Evolutionary conservation across 2,113 vertebrate genomes (phyloP).

Genomic region (Procavia capensis): DNA sequence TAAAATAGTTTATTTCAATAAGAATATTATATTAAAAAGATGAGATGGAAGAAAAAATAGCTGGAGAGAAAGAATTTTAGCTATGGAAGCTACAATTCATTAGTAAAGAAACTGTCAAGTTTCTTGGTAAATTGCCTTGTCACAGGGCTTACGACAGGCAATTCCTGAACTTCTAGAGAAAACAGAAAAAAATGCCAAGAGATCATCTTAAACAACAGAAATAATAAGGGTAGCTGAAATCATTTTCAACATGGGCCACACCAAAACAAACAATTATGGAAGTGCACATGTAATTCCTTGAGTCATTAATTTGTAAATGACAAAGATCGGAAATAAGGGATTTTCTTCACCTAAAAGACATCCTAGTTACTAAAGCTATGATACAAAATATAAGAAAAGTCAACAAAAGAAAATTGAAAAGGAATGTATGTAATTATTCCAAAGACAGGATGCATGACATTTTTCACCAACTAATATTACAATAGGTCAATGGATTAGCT

Average conservation of each 20-base stretch:
- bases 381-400: slow-evolving; percentile 77
- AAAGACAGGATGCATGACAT: slow-evolving; percentile 73
- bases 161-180: slow-evolving; percentile 52
- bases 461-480: slow-evolving; percentile 67
- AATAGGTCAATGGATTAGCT: slow-evolving; percentile 76
- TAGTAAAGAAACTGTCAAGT: slow-evolving; percentile 62
- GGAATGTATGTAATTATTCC: slow-evolving; percentile 71
- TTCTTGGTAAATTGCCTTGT: slow-evolving; percentile 65
- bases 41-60: background rate
- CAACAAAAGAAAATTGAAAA: slow-evolving; percentile 78
- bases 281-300: slow-evolving; percentile 54
- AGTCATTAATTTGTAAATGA: slow-evolving; percentile 74
- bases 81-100: background rate
- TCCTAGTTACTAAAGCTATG: slow-evolving; percentile 66
- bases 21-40: slow-evolving; percentile 24
- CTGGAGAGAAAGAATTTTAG: slow-evolving; percentile 38
- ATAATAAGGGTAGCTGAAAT: slow-evolving; percentile 54
- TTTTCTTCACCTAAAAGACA: slow-evolving; percentile 74
- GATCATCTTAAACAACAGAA: slow-evolving; percentile 55
- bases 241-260: slow-evolving; percentile 42
- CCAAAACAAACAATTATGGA: slow-evolving; percentile 71
- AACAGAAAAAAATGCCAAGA: slow-evolving; percentile 62
- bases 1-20: slow-evolving; percentile 56
- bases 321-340: slow-evolving; percentile 75
- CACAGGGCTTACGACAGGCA: slow-evolving; percentile 23